Evolutionary conservation across 2,113 vertebrate genomes (phyloP).

Genomic region (Albula glossodonta): DNA sequence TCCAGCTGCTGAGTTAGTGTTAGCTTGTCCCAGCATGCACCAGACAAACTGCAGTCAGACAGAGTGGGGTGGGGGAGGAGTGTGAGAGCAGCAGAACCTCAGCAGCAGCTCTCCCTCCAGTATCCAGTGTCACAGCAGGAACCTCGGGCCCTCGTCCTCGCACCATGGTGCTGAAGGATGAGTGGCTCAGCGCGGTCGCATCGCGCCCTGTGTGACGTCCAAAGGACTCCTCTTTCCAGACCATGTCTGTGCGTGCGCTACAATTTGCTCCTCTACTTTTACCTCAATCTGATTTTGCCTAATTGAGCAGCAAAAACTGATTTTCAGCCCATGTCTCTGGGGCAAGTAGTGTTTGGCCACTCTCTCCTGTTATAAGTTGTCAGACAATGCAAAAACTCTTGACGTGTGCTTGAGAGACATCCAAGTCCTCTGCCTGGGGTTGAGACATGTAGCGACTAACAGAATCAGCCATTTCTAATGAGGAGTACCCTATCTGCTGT

Average conservation of each 20-base stretch:
- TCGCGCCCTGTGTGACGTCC: neutral
- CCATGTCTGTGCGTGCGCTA: neutral
- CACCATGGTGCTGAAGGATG: neutral
- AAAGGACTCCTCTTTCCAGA: neutral
- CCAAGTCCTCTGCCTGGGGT: too few relatives aligned
- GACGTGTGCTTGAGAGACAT: too few relatives aligned
- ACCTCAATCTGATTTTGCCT: neutral
- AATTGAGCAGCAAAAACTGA: neutral
- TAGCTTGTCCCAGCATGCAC: constrained; percentile 48
- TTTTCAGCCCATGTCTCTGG: too few relatives aligned
- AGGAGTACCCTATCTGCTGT: neutral
- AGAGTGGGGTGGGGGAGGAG: neutral
- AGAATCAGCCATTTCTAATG: too few relatives aligned
- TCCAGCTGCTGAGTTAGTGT: constrained; percentile 36
- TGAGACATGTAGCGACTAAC: too few relatives aligned
- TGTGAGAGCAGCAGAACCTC: constrained; percentile 9
- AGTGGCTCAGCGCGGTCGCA: neutral
- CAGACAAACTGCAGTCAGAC: constrained; percentile 30
- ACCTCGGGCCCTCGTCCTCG: neutral
- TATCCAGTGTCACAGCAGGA: neutral
- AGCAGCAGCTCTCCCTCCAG: constrained; percentile 14
- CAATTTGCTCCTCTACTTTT: neutral
- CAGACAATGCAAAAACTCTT: too few relatives aligned
- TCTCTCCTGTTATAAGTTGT: too few relatives aligned
- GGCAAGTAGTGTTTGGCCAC: too few relatives aligned